Evolutionary conservation across 1,140 invertebrate species (phyloP), one percentile per base, ranked within the genome.

Genomic region (Ylistrum balloti): DNA sequence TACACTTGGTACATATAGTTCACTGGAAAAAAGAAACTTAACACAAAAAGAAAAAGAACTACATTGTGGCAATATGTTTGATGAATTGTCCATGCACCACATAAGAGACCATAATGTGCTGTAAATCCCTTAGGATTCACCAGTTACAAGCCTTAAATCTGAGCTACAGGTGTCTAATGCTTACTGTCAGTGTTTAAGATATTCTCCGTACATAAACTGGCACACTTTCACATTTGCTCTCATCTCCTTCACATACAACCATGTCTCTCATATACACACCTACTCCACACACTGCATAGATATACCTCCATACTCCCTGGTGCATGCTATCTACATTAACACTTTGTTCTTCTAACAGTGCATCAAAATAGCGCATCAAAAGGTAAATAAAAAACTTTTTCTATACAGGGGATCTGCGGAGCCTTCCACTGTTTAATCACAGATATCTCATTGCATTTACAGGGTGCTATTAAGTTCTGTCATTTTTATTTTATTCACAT

Each of bases 331-430:
- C 56, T 74, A 74, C n/a, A 74, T 74, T 28, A 74, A 74, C 22
- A 9, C 56, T 74, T 74, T 74, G 56, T 74, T 74, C 56, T n/a
- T 74, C 56, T 74, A 74, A 74, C 56, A 74, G n/a, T 28, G 56
- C 56, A 74, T 74, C 56, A 74, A 74, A 74, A 74, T 74, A 74
- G 56, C 56, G n/a, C 56, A 74, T 74, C 22, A 74, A n/a, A 74
- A n/a, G 56, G 56, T 1, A 5, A 28, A n/a, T 11, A 38, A 56
- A 56, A 74, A 74, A 74, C 1, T n/a, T 48, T 48, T 20, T 22
- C 56, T 74, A 74, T 74, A 74, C 56, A 74, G 56, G 56, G 41
- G 56, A n/a, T 74, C 22, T 74, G 56, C 28, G 56, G 56, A 74
- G 56, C 41, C 7, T 28, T 74, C 56, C 56, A 74, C 56, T 74